Evolutionary conservation across 2,113 vertebrate species (phyloP), one percentile per base, ranked within the genome.

Genomic region (Festucalex cinctus): DNA sequence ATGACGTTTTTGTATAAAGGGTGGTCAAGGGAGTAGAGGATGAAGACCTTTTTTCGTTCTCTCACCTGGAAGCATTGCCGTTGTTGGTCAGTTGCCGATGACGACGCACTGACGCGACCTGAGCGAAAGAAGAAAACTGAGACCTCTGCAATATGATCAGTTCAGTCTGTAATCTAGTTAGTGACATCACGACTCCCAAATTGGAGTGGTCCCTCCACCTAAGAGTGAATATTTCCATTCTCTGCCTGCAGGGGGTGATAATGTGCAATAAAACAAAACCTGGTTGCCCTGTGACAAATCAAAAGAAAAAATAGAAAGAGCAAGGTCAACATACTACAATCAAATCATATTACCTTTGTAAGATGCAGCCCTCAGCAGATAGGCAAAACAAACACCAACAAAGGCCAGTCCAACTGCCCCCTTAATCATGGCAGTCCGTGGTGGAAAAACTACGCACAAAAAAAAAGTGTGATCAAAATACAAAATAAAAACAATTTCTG

Each of bases 1-100:
- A 99, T 90, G 54, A 96, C 88, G 0, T 94, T 92, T 78, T 92
- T 93, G 2, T 98, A 98, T 37, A 95, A 84, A 14, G 88, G 88
- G 68, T 98, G 95, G 71, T 99, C 97, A 0, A 93, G 91, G 0
- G 97, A 99, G 85, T 98, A 96, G 70, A 99, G 86, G 2, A 99
- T 74, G 85, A 96, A 93, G 28, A 99, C 89, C 75, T 92, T 94
- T 66, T 64, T 91, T 59, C 72, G 85, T 59, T 74, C 57, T 51
- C 39, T 61, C 26, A 76, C 58, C 32, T 76, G 66, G 24, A 73
- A 64, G 12, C 36, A 13, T 24, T 66, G 39, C 13, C 58, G 46
- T 35, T 76, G 69, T 6, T 56, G 46, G 10, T 56, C 63, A 16
- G 54, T 43, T 48, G 44, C 39, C 14, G 72, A 32, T 35, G 70